Evolutionary conservation across 2,113 vertebrate species (phyloP).

Genomic region (Apistogramma diplotaenia): DNA sequence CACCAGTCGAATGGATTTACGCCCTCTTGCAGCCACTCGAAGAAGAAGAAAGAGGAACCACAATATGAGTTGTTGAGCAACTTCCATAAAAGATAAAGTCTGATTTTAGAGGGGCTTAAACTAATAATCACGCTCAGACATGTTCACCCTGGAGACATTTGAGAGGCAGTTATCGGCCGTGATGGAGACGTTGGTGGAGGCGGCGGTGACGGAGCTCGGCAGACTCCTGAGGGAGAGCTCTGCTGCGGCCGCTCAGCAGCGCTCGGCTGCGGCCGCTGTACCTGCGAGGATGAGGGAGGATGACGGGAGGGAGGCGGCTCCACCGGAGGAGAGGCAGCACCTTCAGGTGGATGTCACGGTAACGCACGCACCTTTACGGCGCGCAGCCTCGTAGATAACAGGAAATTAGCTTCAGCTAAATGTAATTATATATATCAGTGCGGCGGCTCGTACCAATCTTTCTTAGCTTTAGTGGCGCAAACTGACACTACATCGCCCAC

Average conservation of each 20-base stretch:
- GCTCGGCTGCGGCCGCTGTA: neutral
- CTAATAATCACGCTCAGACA: neutral
- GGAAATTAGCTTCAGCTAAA: neutral
- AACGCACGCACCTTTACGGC: too few species aligned
- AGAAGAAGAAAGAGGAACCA: neutral
- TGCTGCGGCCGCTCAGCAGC: neutral
- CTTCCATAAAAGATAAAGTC: neutral
- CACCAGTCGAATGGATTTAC: neutral
- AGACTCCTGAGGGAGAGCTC: constrained; percentile 26
- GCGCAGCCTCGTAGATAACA: neutral
- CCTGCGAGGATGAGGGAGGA: neutral
- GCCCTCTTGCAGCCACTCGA: neutral
- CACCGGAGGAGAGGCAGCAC: neutral
- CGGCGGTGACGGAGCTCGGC: constrained; percentile 48
- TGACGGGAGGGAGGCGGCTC: neutral
- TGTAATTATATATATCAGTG: too few species aligned
- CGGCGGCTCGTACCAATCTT: neutral
- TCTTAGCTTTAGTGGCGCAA: neutral
- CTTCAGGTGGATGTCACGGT: constrained; percentile 12
- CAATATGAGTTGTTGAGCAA: neutral
- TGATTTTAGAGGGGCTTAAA: neutral
- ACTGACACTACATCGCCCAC: neutral
- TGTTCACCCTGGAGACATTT: constrained; percentile 14
- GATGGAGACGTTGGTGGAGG: constrained; percentile 31
- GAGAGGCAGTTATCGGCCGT: constrained; percentile 22